These are phyloP conservation scores for Babylonia areolata DNA, from an alignment of 1,140 invertebrate species.

Conservation along the genomic window DNA sequence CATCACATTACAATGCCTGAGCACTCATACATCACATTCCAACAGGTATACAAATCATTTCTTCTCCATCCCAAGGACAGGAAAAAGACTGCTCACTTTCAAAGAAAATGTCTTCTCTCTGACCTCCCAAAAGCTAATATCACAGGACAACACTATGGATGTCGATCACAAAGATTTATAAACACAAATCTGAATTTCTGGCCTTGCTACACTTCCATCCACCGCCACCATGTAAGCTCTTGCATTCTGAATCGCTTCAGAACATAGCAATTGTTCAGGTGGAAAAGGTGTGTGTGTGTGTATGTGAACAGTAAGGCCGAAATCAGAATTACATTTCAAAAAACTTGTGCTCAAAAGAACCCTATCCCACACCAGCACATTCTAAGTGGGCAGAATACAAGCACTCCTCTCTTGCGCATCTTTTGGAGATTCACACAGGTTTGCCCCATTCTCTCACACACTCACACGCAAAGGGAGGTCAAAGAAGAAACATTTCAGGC, in stretches of 20 bases:
- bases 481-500: not conserved
- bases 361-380: not conserved
- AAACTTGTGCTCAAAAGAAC: constrained; percentile 11
- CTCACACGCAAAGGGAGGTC: constrained; percentile 2
- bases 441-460: constrained; percentile 21
- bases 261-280: no score
- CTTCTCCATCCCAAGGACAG: no score
- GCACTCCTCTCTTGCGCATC: not conserved
- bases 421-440: constrained; percentile 6
- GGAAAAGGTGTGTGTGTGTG: no score
- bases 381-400: not conserved
- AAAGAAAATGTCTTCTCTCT: not conserved
- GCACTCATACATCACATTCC: no score
- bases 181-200: not conserved
- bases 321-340: not conserved
- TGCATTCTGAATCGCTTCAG: no score
- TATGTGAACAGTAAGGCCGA: no score
- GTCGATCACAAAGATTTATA: constrained; percentile 30
- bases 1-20: no score
- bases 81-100: no score
- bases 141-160: constrained; percentile 28
- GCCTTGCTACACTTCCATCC: not conserved
- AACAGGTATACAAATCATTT: no score
- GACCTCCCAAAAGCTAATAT: constrained; percentile 14
- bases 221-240: no score